Evolutionary conservation across 1,140 invertebrate genomes (phyloP), one percentile per base, ranked within the genome.

Genomic region (Monomorium pharaonis): DNA sequence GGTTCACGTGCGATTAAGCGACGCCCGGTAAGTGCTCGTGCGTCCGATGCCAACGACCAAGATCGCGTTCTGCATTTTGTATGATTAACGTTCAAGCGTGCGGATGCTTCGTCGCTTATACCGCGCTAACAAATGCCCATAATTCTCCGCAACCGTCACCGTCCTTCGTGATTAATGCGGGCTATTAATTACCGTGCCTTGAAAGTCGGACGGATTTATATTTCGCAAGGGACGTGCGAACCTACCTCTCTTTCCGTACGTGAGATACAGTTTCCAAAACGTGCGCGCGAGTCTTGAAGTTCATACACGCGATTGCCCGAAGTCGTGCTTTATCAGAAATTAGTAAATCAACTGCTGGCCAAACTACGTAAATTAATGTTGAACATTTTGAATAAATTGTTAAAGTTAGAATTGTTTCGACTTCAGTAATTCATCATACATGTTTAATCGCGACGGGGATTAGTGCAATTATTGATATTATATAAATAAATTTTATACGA

Each of bases 71-170:
- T 75, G 56, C 74, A 77, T 65, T 87, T 60, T 77, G 27, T 86
- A 67, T 88, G 86, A 88, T 88, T 88, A 88, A 88, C 85, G 85
- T 62, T 85, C 67, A 49, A 51, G 54, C 62, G 30, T 80, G 76
- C 62, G 62, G 69, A 42, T 58, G 86, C 58, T 51, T 86, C 10
- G 30, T 86, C 10, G 30, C 70, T 84, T 86, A 87, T 83, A 67
- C 65, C 76, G 67, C 42, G 24, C 49, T 70, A 69, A 42, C 70
- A 70, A 74, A 76, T 70, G 69, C 47, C 49, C 85, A 72, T 86
- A 88, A 86, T 76, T 83, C 65, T 75, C 58, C 27, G 24, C 37
- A 65, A 65, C 54, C 58, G 33, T 49, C 83, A 63, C 60, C 49
- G 49, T 54, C 16, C 37, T 83, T 83, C 37, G 67, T 83, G 78